Base-by-base conservation (phyloP, 1,140 invertebrate genomes). In the Drosophila insularis region DNA sequence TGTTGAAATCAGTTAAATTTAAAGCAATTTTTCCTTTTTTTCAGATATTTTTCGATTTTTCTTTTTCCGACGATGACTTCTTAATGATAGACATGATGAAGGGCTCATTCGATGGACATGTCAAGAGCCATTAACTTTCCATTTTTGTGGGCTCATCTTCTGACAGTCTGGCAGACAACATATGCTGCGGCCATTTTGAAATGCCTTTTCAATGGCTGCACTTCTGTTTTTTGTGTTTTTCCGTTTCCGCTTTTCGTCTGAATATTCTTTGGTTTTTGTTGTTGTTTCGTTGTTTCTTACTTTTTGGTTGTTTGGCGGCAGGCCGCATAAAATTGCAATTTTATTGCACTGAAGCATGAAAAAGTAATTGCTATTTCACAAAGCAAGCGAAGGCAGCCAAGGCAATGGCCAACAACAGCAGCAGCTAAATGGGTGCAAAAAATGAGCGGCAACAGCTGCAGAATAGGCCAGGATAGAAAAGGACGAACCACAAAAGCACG, bases 321-420 rank as follows among this genome's bases (percentile, higher is more conserved):
- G 76, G 84, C 84, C 84, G 85, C 84, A 89, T 89, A 85, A 89
- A 89, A 89, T 89, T 89, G 84, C 84, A 89, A 89, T 89, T 89
- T 89, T 89, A 89, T 89, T 89, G 84, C 84, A 89, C 77, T 89
- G 80, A 69, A 89, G 84, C 84, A 89, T 89, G 84, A 89, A 89
- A 89, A 89, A 89, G 84, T 89, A 89, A 89, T 89, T 89, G 84
- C 84, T 78, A 89, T 89, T 87, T 78, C 80, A 87, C 76, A 84
- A 89, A 87, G 84, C 77, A 59, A 73, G 68, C 54, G 60, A 54
- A 21, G 8, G 1, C 23, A 40, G 55, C 59, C 59, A 37, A 11
- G 35, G 35, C 35, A 35, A 35, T 35, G 32, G 32, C 54, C 59
- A 53, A 31, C 11, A 1, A 17, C 8, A 56, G 39, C 21, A 40